Base-by-base conservation (phyloP, 53 echinoderm and acorn worm genomes). In the Temnopleurus reevesii region DNA sequence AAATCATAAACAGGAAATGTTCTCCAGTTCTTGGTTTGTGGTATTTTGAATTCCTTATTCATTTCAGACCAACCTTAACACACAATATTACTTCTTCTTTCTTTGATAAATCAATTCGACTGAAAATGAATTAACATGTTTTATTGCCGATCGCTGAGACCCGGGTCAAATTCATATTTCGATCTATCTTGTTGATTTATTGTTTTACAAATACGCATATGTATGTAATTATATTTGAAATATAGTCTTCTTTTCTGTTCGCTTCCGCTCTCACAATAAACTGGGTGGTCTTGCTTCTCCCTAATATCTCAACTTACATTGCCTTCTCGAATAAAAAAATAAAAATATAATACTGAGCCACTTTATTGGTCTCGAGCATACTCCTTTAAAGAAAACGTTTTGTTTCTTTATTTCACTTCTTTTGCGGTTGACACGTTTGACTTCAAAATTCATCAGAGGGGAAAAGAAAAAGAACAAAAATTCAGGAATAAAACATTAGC, bases 151-250 rank as follows among this genome's bases (percentile, higher is more conserved):
- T 79, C 79, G 49, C 12, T 49, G 29, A 46, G n/a, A 46, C 29
- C 49, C 29, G 30, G 79, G 79, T 79, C 79, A 79, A 79, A 79
- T 83, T 83, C 83, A 83, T 83, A 36, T 55, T 53, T 35, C 71
- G 71, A 21, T 80, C 34, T 55, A 29, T 23, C 51, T 35, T 35
- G 54, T 53, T 83, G 83, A 83, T 83, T 83, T 83, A 83, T 55
- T 28, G 53, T 55, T 83, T 83, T 55, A 55, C 83, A 83, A 83
- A 85, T 85, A 38, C 45, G 61, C 86, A 61, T 18, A 45, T 85
- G 86, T 26, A 85, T 85, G 27, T 46, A 61, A 85, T 85, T 60
- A 85, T 60, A 45, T 38, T 58, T 85, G 86, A 85, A 59, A 85
- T 85, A 85, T 60, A 28, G 86, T 41, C 43, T 46, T 27, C 38